Conservation (phyloP, 2,797 vertebrate species). For the Syndactyla subalaris region DNA sequence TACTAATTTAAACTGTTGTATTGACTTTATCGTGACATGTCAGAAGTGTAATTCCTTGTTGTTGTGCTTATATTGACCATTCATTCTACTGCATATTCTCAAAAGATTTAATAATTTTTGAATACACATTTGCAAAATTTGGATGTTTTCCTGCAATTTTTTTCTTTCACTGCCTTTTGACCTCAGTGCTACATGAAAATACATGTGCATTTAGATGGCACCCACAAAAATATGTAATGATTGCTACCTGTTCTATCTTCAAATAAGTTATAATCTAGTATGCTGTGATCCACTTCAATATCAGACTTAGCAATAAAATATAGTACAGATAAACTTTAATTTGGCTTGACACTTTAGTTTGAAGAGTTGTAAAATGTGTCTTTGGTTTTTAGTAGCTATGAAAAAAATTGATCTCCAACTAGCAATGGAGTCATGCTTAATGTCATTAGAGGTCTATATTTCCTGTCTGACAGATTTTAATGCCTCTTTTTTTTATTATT, state of each 20-base stretch:
- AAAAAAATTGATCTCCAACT: conserved; percentile 4
- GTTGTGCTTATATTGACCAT: background rate
- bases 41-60: background rate
- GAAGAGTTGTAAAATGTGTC: conserved; percentile 47
- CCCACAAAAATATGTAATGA: background rate
- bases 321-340: conserved; percentile 42
- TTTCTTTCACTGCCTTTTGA: background rate
- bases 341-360: conserved; percentile 15
- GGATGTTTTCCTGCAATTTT: background rate
- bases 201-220: background rate
- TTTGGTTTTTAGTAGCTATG: conserved; percentile 47
- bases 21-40: background rate
- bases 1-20: background rate
- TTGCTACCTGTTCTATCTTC: background rate
- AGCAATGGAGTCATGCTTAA: background rate
- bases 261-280: background rate
- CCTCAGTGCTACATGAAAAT: background rate
- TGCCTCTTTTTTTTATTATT: background rate
- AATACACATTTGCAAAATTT: background rate
- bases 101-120: background rate
- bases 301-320: background rate
- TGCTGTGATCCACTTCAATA: background rate
- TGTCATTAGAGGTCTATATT: conserved; percentile 37
- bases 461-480: conserved; percentile 31
- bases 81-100: background rate